Conservation (phyloP, 2,797 vertebrate species). For the Margarornis squamiger region DNA sequence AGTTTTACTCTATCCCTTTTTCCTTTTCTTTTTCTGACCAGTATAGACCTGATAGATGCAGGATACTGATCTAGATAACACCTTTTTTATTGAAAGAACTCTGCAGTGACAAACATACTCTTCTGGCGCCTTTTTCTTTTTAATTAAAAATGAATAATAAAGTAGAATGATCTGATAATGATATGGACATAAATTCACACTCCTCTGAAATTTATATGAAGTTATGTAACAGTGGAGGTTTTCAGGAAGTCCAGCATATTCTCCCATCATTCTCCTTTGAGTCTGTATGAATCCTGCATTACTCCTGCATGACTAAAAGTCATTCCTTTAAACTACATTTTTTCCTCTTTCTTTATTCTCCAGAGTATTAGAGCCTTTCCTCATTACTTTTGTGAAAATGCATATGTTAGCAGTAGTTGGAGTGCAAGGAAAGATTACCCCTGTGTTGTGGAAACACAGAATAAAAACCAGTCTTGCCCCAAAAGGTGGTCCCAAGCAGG, state of each 20-base stretch:
- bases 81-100: slow-evolving; percentile 12
- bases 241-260: background rate
- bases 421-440: background rate
- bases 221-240: background rate
- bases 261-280: background rate
- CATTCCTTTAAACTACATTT: background rate
- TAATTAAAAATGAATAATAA: slow-evolving; percentile 39
- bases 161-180: slow-evolving; percentile 3
- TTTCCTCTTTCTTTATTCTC: background rate
- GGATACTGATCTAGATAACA: background rate
- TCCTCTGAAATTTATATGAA: slow-evolving; percentile 5
- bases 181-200: slow-evolving; percentile 11
- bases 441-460: background rate
- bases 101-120: background rate
- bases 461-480: background rate
- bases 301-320: background rate
- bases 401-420: background rate
- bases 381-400: background rate
- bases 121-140: background rate
- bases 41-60: background rate
- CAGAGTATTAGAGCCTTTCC: background rate
- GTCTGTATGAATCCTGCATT: background rate
- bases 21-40: background rate
- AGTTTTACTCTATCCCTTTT: background rate
- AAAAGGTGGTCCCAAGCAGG: background rate